Percentiles rank a stretch among this genome's conserved stretches.
These are phyloP conservation scores for Capreolus pygargus DNA, from an alignment of 2,113 vertebrate species.

Conservation along the genomic window DNA sequence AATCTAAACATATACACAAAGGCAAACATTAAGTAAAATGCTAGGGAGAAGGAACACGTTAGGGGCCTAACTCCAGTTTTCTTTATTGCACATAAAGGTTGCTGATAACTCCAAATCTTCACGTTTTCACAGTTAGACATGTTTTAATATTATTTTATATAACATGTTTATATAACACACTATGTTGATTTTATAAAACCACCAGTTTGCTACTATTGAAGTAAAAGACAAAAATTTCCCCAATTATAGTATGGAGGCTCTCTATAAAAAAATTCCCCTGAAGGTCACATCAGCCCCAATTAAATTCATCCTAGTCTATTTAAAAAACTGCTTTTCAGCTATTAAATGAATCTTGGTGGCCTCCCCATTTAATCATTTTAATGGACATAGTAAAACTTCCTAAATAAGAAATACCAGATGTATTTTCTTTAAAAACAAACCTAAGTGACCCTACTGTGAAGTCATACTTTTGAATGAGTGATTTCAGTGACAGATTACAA, in stretches of 20 bases:
- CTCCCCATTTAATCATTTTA: constrained; percentile 36
- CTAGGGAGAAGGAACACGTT: constrained; percentile 30
- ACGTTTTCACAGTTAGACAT: constrained; percentile 64
- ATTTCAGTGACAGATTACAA: constrained; percentile 36
- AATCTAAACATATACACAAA: constrained; percentile 64
- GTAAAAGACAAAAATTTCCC: constrained; percentile 55
- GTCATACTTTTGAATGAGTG: not conserved
- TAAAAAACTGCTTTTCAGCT: constrained; percentile 35
- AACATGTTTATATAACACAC: constrained; percentile 44
- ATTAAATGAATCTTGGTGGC: constrained; percentile 32
- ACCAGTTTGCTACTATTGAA: constrained; percentile 48
- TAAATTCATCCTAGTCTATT: constrained; percentile 52
- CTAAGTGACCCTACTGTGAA: constrained; percentile 15
- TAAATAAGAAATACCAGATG: constrained; percentile 47
- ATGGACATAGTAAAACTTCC: constrained; percentile 27
- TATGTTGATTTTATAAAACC: constrained; percentile 56
- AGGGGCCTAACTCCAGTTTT: constrained; percentile 53
- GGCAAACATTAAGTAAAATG: constrained; percentile 48
- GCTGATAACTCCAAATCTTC: constrained; percentile 41
- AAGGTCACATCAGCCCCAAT: constrained; percentile 3
- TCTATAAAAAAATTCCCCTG: constrained; percentile 49
- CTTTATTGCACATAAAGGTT: constrained; percentile 64
- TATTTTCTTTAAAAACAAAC: constrained; percentile 35
- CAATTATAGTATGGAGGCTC: constrained; percentile 10
- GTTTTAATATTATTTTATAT: constrained; percentile 48